Conservation (phyloP, 2,113 vertebrate genomes). For the Cairina moschata region DNA sequence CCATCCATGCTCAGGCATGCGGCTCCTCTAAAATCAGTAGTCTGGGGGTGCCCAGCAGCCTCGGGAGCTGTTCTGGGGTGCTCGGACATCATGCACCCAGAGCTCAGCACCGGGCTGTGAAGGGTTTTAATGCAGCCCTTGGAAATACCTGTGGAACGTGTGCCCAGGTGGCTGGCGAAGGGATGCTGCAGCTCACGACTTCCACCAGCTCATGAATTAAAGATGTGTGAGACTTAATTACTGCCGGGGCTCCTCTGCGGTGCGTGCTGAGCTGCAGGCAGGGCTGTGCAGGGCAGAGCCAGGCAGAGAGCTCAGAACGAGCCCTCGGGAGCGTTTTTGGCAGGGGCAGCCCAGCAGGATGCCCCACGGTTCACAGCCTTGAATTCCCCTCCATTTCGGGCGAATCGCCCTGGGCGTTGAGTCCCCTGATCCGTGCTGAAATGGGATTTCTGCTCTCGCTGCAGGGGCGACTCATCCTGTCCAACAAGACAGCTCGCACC, state of each 20-base stretch:
- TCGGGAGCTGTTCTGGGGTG: neutral
- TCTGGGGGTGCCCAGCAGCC: neutral
- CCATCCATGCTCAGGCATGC: neutral
- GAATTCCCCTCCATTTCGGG: neutral
- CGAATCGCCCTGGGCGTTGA: neutral
- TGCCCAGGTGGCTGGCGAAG: neutral
- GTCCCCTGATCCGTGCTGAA: accelerated
- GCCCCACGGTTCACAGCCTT: accelerated
- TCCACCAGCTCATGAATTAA: constrained; percentile 11
- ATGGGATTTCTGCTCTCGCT: neutral
- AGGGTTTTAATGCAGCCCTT: neutral
- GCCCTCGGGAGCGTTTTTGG: neutral
- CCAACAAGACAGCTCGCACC: constrained; percentile 94
- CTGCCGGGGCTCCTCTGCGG: neutral
- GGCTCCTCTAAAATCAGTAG: neutral
- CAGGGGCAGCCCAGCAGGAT: neutral
- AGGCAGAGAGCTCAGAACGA: neutral
- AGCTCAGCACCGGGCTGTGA: too few species aligned
- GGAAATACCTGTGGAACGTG: neutral
- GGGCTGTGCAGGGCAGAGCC: neutral
- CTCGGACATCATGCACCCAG: neutral
- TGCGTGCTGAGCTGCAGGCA: neutral
- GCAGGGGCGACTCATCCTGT: constrained; percentile 92
- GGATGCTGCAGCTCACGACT: neutral
- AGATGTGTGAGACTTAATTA: constrained; percentile 38